Evolutionary conservation across 2,797 vertebrate genomes (phyloP), one percentile per base, ranked within the genome.

Genomic region (Brotula barbata): DNA sequence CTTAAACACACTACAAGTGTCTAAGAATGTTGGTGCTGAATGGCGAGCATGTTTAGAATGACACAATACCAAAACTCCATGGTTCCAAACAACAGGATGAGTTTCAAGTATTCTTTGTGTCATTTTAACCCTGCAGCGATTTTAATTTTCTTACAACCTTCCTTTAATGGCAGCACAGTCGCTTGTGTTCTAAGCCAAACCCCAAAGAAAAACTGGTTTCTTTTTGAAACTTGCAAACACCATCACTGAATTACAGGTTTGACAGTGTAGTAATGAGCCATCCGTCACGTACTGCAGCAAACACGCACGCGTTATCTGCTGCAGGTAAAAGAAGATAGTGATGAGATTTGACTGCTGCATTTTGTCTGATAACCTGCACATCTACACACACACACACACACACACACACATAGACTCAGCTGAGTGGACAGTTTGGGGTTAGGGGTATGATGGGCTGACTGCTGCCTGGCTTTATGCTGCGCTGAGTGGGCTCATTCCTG

Each of bases 401-500:
- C 56, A 43, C 59, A 41, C 50, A 50, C 40, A n/a, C 25, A 61
- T 46, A 51, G 12, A 25, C 74, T 75, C 17, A 84, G 90, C 91
- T 92, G 90, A 92, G 86, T 89, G 85, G 84, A 85, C 90, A 89
- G 81, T 91, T 91, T 91, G 78, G 80, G 72, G 76, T 66, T 72
- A 56, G 85, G 69, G 68, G 76, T 67, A 66, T n/a, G 62, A 66
- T 81, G 83, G 83, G 46, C 87, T 85, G 84, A 83, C 84, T 68
- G 81, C 76, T 78, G 82, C 73, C 82, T 50, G 87, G 89, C 89
- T 90, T 91, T 90, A 82, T 62, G 79, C 86, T 71, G 58, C 78
- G 92, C 91, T 93, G 90, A 93, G 88, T 87, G 87, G 66, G 87
- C 91, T 92, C 89, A 92, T 92, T 93, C 91, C 88, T 84, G 84